Evolutionary conservation across 2,113 vertebrate genomes (phyloP), one percentile per base, ranked within the genome.

Genomic region (Probosciger aterrimus): DNA sequence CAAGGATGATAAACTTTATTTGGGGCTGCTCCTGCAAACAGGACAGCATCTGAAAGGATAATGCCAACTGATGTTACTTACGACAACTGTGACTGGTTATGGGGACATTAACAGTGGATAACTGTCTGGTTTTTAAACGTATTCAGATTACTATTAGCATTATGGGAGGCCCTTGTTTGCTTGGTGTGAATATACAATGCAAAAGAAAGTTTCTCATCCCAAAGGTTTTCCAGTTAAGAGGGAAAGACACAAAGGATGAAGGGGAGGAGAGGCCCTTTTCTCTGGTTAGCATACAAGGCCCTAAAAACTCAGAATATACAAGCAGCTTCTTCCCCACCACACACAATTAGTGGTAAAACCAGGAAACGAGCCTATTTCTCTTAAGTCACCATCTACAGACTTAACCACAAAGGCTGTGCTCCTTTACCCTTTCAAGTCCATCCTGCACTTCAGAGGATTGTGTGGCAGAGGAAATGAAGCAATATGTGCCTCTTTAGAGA

Each of bases 1-100:
- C 24, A 7, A 14, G 35, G 3, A 3, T 35, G 6, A 6, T 2
- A 6, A 9, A 7, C 31, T 9, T 8, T 4, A 18, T 53, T 3
- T 3, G 46, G 10, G 13, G 8, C 28, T 37, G 41, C 18, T 50
- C 7, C 76, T n/a, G 49, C 20, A 17, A 19, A n/a, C 5, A 4
- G 17, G 8, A 35, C 12, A 30, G 52, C 7, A 1, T 2, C 16
- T 1, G 14, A 25, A 37, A 76, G 33, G 16, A 30, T 15, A 35
- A 77, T 25, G 14, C 10, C 70, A 46, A 4, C 17, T 11, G 13
- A 14, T 5, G 44, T 0, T 39, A 35, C 15, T 25, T 17, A 8
- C 4, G 44, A 37, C 41, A 75, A 18, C 20, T 63, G 13, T 15
- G 52, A 7, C 44, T 41, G 24, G 4, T 15, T 49, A 16, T 14